Evolutionary conservation across 2,797 vertebrate species (phyloP).

Genomic region (Crenuchus spilurus): DNA sequence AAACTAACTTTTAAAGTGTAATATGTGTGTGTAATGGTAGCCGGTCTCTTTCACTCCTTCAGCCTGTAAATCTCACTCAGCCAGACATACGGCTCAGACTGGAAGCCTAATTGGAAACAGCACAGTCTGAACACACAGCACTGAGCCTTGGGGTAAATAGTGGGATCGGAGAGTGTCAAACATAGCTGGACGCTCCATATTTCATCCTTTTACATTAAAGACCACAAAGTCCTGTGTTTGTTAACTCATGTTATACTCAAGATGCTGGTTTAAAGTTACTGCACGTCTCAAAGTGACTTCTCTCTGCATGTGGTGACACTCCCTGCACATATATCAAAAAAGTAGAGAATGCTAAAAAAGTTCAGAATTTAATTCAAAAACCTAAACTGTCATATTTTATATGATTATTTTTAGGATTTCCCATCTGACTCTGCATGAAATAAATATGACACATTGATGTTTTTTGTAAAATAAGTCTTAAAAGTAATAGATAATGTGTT

Average conservation of each 20-base stretch:
- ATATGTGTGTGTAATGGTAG: constrained; percentile 2
- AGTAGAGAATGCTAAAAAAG: no score
- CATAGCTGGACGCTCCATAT: constrained; percentile 15
- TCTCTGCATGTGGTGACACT: neutral
- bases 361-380: no score
- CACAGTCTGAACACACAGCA: constrained; percentile 28
- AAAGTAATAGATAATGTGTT: no score
- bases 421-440: no score
- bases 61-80: constrained; percentile 43
- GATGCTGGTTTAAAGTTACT: neutral
- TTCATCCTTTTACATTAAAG: constrained; percentile 21
- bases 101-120: constrained; percentile 61
- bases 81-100: constrained; percentile 57
- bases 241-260: neutral
- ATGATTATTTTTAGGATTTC: no score
- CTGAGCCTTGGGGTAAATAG: constrained; percentile 13
- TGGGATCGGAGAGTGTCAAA: constrained; percentile 35
- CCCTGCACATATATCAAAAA: no score
- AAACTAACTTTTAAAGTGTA: neutral
- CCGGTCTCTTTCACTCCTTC: constrained; percentile 33
- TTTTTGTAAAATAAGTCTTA: no score
- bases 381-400: no score
- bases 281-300: neutral
- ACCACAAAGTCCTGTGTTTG: constrained; percentile 3
- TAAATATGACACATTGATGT: no score